Percentiles rank a stretch among this genome's conserved stretches.
Conservation (phyloP, 2,888 invertebrate genomes). For the Ceraclea dissimilis region DNA sequence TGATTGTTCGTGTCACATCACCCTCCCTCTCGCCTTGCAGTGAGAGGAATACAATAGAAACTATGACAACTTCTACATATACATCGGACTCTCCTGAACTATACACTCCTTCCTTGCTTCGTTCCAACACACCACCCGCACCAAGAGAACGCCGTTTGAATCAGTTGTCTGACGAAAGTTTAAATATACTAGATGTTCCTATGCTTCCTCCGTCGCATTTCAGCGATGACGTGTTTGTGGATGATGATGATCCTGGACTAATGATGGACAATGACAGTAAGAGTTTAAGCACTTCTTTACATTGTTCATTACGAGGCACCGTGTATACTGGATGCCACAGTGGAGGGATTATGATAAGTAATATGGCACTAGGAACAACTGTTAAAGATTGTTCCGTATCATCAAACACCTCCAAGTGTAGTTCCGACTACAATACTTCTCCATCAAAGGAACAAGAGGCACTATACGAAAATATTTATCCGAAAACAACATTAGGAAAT, state of each 20-base stretch:
- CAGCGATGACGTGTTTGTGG: conserved; percentile 23
- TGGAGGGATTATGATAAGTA: conserved; percentile 24
- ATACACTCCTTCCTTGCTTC: conserved; percentile 34
- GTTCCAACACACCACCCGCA: conserved; percentile 35
- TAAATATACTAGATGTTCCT: conserved; percentile 21
- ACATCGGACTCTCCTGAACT: conserved; percentile 33
- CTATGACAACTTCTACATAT: conserved; percentile 18
- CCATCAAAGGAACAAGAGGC: conserved; percentile 19
- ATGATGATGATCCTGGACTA: conserved; percentile 23
- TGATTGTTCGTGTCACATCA: conserved; percentile 23
- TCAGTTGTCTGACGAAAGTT: conserved; percentile 18
- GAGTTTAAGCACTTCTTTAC: conserved; percentile 7
- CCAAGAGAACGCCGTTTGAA: conserved; percentile 24
- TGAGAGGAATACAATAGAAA: conserved; percentile 18
- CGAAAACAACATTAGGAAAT: conserved; percentile 14
- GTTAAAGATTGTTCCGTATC: conserved; percentile 14
- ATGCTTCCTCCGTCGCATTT: conserved; percentile 25
- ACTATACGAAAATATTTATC: conserved; percentile 23
- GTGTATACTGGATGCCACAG: conserved; percentile 24
- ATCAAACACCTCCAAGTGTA: conserved; percentile 8
- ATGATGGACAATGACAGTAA: conserved; percentile 19
- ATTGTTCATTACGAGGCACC: conserved; percentile 15
- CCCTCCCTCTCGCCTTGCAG: conserved; percentile 23
- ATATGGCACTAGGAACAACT: conserved; percentile 17
- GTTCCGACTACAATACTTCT: conserved; percentile 14